A percentile compares a stretch with the other conserved stretches of the same genome.
phyloP scores from a whole-genome alignment of 2,888 invertebrate genomes.

The Notocelia uddmanniana region DNA sequence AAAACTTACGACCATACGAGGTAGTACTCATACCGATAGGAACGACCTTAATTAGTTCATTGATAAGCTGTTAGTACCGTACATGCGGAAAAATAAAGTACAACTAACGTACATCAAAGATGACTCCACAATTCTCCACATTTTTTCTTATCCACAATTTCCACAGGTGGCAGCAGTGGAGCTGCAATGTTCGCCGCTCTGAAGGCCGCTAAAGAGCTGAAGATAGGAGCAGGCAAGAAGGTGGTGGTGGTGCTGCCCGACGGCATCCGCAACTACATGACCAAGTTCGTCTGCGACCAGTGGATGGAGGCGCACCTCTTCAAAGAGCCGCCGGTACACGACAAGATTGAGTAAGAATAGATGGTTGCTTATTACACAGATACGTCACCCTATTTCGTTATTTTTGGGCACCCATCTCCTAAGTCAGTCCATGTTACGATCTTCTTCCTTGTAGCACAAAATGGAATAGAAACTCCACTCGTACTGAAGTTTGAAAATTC shows the following conservation, averaged over 20 bases:
- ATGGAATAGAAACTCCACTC: no score
- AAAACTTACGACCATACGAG: no score
- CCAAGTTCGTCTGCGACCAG: slow-evolving; percentile 95
- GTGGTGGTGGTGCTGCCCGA: slow-evolving; percentile 95
- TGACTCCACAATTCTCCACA: neutral
- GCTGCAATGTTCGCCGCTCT: slow-evolving; percentile 90
- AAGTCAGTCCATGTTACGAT: no score
- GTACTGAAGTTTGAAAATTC: no score
- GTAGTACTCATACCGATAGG: no score
- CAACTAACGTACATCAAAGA: neutral
- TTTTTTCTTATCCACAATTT: no score
- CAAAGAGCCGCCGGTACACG: slow-evolving; percentile 59
- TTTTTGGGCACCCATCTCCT: no score
- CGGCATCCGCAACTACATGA: slow-evolving; percentile 97
- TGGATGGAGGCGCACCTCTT: slow-evolving; percentile 95
- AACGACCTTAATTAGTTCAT: neutral
- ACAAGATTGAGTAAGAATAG: slow-evolving; percentile 53
- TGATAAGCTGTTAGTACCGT: neutral
- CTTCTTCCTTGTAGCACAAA: no score
- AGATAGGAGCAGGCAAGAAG: slow-evolving; percentile 89
- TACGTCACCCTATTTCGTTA: no score
- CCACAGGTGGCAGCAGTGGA: slow-evolving; percentile 93
- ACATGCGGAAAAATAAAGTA: slow-evolving; percentile 3
- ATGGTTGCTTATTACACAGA: no score
- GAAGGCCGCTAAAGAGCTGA: slow-evolving; percentile 88